Evolutionary conservation across 2,113 vertebrate genomes (phyloP).

Genomic region (Helogale parvula): DNA sequence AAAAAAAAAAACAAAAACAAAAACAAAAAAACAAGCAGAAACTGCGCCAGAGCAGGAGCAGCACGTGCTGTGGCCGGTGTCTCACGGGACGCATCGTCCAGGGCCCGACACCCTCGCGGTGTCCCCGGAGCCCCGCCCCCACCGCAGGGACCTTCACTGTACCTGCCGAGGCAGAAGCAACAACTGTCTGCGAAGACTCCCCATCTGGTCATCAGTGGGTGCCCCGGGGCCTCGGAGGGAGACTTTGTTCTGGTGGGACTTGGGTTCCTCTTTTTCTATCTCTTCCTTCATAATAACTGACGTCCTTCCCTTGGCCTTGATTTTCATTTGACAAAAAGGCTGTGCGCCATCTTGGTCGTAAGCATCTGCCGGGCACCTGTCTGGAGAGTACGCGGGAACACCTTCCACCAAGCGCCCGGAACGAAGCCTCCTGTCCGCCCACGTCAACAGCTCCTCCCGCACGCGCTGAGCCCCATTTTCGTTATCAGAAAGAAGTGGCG

Average conservation of each 20-base stretch:
- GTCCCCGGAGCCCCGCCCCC: accelerated
- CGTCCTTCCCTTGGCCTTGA: neutral
- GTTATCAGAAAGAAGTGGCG: neutral
- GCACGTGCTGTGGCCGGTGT: neutral
- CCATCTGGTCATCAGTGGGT: no score
- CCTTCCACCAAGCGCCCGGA: neutral
- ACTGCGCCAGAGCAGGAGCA: accelerated
- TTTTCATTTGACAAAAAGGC: neutral
- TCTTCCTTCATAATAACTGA: neutral
- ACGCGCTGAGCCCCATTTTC: neutral
- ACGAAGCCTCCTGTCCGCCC: neutral
- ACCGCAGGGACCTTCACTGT: no score
- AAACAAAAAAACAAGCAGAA: neutral
- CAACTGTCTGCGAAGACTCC: neutral
- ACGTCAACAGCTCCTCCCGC: neutral
- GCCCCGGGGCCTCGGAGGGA: neutral
- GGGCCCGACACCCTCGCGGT: accelerated
- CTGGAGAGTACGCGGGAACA: neutral
- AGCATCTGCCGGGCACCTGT: neutral
- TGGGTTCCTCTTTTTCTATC: neutral
- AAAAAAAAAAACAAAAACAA: no score
- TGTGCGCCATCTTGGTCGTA: neutral
- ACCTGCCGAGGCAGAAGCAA: accelerated
- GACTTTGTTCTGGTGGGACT: no score
- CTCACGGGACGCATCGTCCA: accelerated